Base-by-base conservation (phyloP, 2,113 vertebrate species). In the Melanerpes formicivorus region DNA sequence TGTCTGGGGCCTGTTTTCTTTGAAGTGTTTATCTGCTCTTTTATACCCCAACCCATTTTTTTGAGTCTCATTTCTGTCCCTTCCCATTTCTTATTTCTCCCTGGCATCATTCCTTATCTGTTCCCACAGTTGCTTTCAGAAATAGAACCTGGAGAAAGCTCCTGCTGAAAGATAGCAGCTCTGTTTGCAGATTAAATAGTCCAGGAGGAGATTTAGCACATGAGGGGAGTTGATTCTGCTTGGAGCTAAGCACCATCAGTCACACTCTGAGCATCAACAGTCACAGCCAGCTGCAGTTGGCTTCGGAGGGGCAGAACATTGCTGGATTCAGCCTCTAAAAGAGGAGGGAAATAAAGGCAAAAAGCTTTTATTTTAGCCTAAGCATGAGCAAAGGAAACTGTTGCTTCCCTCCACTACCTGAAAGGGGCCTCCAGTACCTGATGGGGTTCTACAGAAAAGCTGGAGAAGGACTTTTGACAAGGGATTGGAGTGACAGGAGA, bases 121-220 rank as follows among this genome's bases (percentile, higher is more conserved):
- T 80, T 93, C 60, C 80, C 11, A 2, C 90, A 95, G 90, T 87
- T 92, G 66, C 76, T 93, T 81, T 94, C 71, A 85, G 76, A 93
- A 95, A 90, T 21, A 32, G 34, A 81, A 89, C 58, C 37, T 83
- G 85, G 59, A 54, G 74, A 87, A 95, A 93, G 64, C 34, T 88
- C 79, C 32, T 17, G 26, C 64, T 80, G 69, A 78, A 95, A 94
- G 86, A 94, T 93, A 94, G 91, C 71, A 74, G 62, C 72, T 89
- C 62, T 92, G 90, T 87, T 93, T 91, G 86, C 88, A 89, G 78
- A 90, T 90, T 86, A 93, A 93, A 89, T 27, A 89, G 75, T 75
- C 73, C 56, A 82, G 56, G 56, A 87, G 86, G 90, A 92, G 66
- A 95, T 86, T 79, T 81, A 83, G 37, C 64, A 91, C 50, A 79